phyloP scores from a whole-genome alignment of 1,140 invertebrate genomes.

The Mamestra configurata region DNA sequence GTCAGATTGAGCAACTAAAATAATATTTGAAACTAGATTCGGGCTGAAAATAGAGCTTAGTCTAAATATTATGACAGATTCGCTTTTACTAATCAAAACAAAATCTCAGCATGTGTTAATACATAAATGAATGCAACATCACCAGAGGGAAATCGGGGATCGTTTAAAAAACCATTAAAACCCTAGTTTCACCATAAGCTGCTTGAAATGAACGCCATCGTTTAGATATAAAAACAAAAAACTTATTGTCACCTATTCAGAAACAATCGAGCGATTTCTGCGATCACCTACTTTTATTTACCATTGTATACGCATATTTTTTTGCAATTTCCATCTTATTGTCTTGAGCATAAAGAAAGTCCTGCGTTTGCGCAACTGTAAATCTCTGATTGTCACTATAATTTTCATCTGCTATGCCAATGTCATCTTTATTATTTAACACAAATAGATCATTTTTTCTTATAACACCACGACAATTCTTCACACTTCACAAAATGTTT shows the following conservation, averaged over 20 bases:
- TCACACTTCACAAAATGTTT: slow-evolving; percentile 1
- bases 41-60: background rate
- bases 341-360: slow-evolving; percentile 7
- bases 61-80: slow-evolving; percentile 15
- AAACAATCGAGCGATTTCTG: slow-evolving; percentile 73
- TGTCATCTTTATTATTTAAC: slow-evolving; percentile 66
- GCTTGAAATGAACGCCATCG: slow-evolving; percentile 72
- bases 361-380: background rate
- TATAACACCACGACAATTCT: slow-evolving; percentile 55
- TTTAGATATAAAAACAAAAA: slow-evolving; percentile 69
- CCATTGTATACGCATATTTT: background rate
- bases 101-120: slow-evolving; percentile 31
- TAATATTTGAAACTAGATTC: background rate
- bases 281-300: slow-evolving; percentile 54
- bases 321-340: slow-evolving; percentile 48
- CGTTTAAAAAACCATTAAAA: slow-evolving; percentile 76
- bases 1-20: background rate
- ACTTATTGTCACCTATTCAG: slow-evolving; percentile 78
- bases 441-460: slow-evolving; percentile 65
- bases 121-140: slow-evolving; percentile 46
- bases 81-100: slow-evolving; percentile 24
- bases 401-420: slow-evolving; percentile 52
- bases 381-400: slow-evolving; percentile 38
- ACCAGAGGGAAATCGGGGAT: slow-evolving; percentile 66
- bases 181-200: slow-evolving; percentile 79